Conservation (phyloP, 1,140 invertebrate genomes). For the Harpegnathos saltator region DNA sequence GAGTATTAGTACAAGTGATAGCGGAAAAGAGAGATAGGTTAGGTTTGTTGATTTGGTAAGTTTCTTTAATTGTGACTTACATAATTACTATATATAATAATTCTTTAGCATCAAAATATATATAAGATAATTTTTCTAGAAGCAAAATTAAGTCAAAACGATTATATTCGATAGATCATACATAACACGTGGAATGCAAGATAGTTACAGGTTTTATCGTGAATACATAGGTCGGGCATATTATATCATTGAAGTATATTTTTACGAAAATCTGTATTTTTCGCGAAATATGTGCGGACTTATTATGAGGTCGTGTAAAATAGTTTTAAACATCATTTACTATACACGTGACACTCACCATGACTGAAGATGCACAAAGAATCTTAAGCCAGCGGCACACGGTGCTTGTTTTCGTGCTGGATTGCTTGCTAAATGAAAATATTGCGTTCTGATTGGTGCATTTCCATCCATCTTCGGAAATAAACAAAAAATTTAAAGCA, state of each 20-base stretch:
- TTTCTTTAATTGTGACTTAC: neutral
- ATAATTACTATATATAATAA: neutral
- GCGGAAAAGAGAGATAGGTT: slow-evolving; percentile 19
- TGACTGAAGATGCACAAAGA: too few species aligned
- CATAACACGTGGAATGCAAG: slow-evolving; percentile 50
- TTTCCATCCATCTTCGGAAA: too few species aligned
- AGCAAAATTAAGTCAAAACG: neutral
- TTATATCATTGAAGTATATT: neutral
- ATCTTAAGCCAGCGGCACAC: too few species aligned
- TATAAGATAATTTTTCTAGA: neutral
- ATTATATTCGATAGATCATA: neutral
- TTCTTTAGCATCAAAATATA: neutral
- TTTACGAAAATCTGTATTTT: neutral
- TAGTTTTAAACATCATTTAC: neutral
- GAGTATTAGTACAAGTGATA: too few species aligned
- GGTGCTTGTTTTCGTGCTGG: too few species aligned
- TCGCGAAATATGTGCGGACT: neutral
- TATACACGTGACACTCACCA: slow-evolving; percentile 74
- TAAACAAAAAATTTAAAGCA: too few species aligned
- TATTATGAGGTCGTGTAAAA: neutral
- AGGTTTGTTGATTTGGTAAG: neutral
- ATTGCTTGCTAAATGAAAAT: too few species aligned
- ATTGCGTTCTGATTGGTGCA: too few species aligned
- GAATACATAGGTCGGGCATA: neutral
- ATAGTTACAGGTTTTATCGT: too few species aligned